Evolutionary conservation across 2,797 vertebrate species (phyloP).

Genomic region (Propithecus perrieri): DNA sequence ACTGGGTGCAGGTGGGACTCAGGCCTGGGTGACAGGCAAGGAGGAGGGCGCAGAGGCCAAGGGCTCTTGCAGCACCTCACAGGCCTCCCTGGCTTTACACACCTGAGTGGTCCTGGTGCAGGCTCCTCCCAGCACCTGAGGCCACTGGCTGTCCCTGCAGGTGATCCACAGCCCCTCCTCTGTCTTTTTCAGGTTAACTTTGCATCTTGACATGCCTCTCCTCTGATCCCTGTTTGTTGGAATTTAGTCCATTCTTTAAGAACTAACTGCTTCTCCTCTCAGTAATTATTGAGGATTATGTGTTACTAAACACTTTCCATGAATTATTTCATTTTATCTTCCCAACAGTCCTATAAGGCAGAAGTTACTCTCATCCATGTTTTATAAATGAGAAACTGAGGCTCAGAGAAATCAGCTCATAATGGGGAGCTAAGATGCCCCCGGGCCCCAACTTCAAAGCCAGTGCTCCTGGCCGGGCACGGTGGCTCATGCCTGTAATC

Average conservation of each 20-base stretch:
- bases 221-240: background rate
- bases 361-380: too few relatives aligned
- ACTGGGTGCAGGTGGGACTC: background rate
- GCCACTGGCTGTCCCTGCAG: background rate
- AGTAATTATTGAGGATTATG: background rate
- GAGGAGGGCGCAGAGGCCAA: background rate
- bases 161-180: background rate
- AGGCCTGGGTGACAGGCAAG: background rate
- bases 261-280: background rate
- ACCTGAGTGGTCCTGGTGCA: background rate
- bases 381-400: background rate
- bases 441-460: background rate
- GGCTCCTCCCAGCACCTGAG: background rate
- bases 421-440: background rate
- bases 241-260: background rate
- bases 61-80: background rate
- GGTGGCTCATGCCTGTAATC: too few relatives aligned
- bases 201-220: background rate
- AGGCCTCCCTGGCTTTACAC: background rate
- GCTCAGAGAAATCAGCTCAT: background rate
- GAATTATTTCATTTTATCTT: background rate
- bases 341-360: background rate
- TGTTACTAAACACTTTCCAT: background rate
- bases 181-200: background rate
- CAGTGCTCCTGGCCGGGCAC: too few relatives aligned